Evolutionary conservation across 2,113 vertebrate genomes (phyloP).

Genomic region (Brachirus orientalis): DNA sequence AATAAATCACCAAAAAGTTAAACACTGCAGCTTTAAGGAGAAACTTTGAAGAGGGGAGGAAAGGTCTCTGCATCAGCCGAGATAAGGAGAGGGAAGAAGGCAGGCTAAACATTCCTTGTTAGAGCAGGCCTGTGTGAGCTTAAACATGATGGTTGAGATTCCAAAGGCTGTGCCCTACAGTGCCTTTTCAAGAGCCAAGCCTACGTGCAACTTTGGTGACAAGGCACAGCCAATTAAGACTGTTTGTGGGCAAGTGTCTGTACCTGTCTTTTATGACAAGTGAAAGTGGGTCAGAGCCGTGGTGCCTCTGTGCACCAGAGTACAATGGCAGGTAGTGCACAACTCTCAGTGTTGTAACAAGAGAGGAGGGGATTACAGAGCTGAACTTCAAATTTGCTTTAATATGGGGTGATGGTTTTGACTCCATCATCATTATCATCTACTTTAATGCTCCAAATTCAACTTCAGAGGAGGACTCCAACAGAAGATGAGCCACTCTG

Average conservation of each 20-base stretch:
- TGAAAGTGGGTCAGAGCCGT: constrained; percentile 68
- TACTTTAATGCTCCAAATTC: constrained; percentile 64
- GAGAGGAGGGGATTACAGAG: constrained; percentile 47
- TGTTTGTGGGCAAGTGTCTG: constrained; percentile 54
- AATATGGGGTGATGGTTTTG: constrained; percentile 33
- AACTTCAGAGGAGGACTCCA: constrained; percentile 42
- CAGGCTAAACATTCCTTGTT: constrained; percentile 57
- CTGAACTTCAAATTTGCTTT: constrained; percentile 52
- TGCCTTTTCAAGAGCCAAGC: constrained; percentile 50
- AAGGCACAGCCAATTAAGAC: constrained; percentile 72
- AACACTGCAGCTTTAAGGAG: constrained; percentile 4
- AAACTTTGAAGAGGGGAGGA: constrained; percentile 50
- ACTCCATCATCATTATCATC: constrained; percentile 36
- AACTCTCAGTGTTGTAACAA: constrained; percentile 33
- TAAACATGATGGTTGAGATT: constrained; percentile 63
- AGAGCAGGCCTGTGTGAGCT: too few relatives aligned
- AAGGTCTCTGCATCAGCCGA: constrained; percentile 34
- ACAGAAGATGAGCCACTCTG: constrained; percentile 43
- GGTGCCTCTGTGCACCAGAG: not conserved
- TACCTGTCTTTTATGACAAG: constrained; percentile 44
- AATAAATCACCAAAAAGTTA: too few relatives aligned
- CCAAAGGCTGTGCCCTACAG: too few relatives aligned
- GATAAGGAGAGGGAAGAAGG: constrained; percentile 39
- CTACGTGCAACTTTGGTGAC: constrained; percentile 64
- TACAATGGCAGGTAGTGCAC: not conserved